phyloP scores from a whole-genome alignment of 2,797 vertebrate species.

The Tamandua tetradactyla region DNA sequence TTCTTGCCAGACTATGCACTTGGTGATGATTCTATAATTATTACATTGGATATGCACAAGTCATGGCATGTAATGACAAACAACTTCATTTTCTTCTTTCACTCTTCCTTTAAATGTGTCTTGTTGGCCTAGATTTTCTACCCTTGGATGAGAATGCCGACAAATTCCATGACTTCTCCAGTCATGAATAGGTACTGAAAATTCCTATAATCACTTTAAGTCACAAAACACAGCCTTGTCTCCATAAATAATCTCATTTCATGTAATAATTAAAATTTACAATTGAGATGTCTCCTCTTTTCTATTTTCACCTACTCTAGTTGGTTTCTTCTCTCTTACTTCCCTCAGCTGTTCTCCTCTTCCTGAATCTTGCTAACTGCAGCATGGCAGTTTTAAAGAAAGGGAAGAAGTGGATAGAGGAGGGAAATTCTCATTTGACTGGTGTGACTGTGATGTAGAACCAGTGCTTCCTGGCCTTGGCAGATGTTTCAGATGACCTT shows the following conservation, averaged over 20 bases:
- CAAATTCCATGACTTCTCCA: not conserved
- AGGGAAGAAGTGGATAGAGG: not conserved
- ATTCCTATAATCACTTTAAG: not conserved
- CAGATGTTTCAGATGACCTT: not conserved
- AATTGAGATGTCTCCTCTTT: not conserved
- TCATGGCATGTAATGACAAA: not conserved
- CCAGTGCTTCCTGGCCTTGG: not conserved
- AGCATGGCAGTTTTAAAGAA: not conserved
- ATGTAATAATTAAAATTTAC: not conserved
- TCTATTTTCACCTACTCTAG: not conserved
- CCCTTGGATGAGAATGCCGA: not conserved
- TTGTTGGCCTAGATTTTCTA: not conserved
- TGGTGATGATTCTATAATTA: not conserved
- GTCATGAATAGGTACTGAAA: not conserved
- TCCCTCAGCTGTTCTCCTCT: not conserved
- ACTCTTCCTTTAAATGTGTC: not conserved
- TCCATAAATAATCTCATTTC: not conserved
- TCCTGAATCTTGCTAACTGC: not conserved
- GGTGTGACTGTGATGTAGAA: not conserved
- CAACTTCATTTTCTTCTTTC: not conserved
- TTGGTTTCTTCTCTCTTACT: not conserved
- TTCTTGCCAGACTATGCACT: not conserved
- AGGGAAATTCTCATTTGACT: not conserved
- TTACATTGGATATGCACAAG: not conserved
- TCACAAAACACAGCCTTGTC: not conserved